Conservation (phyloP, 2,888 invertebrate genomes). For the Hoplodrina blanda region DNA sequence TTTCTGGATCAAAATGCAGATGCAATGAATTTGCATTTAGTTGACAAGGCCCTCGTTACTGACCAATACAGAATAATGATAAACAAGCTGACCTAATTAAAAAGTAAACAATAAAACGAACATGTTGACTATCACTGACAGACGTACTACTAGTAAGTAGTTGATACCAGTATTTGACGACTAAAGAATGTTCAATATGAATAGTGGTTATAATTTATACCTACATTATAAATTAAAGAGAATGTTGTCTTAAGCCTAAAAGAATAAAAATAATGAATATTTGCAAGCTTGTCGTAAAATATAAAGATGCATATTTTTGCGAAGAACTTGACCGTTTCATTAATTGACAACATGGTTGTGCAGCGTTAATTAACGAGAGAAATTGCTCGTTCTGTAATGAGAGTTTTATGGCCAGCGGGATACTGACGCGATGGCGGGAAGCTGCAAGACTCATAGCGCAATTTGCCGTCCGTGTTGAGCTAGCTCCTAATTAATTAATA, state of each 20-base stretch:
- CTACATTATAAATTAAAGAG: slow-evolving; percentile 26
- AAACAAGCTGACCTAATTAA: slow-evolving; percentile 20
- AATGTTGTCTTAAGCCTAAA: slow-evolving; percentile 21
- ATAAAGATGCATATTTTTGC: slow-evolving; percentile 47
- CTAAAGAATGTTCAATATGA: slow-evolving; percentile 2
- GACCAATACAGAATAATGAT: slow-evolving; percentile 54
- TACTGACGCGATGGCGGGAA: slow-evolving; percentile 59
- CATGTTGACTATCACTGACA: slow-evolving; percentile 6
- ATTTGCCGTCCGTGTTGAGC: slow-evolving; percentile 72
- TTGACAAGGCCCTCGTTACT: slow-evolving; percentile 59
- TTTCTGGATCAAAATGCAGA: slow-evolving; percentile 78
- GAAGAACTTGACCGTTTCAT: slow-evolving; percentile 66
- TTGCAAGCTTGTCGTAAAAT: slow-evolving; percentile 19
- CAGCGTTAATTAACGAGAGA: slow-evolving; percentile 79
- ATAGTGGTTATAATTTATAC: slow-evolving; percentile 22
- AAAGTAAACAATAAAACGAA: slow-evolving; percentile 30
- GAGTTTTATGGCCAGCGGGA: slow-evolving; percentile 77
- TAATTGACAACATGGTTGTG: slow-evolving; percentile 76
- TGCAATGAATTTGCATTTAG: slow-evolving; percentile 61
- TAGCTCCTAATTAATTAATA: slow-evolving; percentile 75
- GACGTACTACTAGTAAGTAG: neutral
- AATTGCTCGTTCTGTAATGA: slow-evolving; percentile 78
- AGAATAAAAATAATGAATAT: slow-evolving; percentile 4
- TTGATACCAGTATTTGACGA: neutral
- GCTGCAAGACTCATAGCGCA: slow-evolving; percentile 75